A percentile compares a stretch with the other conserved stretches of the same genome.
phyloP scores from a whole-genome alignment of 2,888 invertebrate genomes.

The Platerodrilus igneus region DNA sequence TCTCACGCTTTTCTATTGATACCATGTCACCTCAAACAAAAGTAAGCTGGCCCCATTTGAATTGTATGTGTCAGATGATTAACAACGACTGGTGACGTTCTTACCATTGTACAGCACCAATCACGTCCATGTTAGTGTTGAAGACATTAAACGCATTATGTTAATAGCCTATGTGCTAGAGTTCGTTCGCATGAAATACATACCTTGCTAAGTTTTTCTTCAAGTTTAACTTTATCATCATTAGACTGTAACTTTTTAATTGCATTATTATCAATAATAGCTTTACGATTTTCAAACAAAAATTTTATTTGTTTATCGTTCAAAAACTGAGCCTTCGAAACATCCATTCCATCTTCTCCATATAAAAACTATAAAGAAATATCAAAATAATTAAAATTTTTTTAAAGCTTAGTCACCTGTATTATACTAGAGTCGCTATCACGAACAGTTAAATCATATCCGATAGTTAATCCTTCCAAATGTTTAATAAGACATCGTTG shows the following conservation, averaged over 20 bases:
- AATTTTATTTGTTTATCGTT: constrained; percentile 71
- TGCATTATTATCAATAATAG: constrained; percentile 56
- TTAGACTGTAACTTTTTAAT: constrained; percentile 57
- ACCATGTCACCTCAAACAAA: too few relatives aligned
- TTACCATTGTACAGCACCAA: too few relatives aligned
- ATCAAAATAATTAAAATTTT: background rate
- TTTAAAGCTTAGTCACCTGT: too few relatives aligned
- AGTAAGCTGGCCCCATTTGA: too few relatives aligned
- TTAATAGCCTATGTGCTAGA: constrained; percentile 15
- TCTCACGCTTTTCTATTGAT: too few relatives aligned
- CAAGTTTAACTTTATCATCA: constrained; percentile 50
- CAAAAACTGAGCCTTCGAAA: constrained; percentile 81
- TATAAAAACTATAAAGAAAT: constrained; percentile 65
- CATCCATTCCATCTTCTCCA: constrained; percentile 92
- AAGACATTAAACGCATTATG: background rate
- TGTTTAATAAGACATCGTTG: constrained; percentile 97
- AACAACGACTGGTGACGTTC: too few relatives aligned
- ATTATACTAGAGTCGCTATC: constrained; percentile 91
- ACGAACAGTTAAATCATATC: constrained; percentile 92
- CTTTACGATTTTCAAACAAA: constrained; percentile 72
- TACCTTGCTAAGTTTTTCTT: constrained; percentile 56
- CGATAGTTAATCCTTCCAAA: constrained; percentile 88
- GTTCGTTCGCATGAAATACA: too few relatives aligned
- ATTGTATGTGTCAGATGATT: too few relatives aligned
- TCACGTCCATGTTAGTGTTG: constrained; percentile 4